A percentile compares a stretch with the other conserved stretches of the same genome.
phyloP scores from a whole-genome alignment of 1,140 invertebrate genomes.

The Brachionus koreanus region DNA sequence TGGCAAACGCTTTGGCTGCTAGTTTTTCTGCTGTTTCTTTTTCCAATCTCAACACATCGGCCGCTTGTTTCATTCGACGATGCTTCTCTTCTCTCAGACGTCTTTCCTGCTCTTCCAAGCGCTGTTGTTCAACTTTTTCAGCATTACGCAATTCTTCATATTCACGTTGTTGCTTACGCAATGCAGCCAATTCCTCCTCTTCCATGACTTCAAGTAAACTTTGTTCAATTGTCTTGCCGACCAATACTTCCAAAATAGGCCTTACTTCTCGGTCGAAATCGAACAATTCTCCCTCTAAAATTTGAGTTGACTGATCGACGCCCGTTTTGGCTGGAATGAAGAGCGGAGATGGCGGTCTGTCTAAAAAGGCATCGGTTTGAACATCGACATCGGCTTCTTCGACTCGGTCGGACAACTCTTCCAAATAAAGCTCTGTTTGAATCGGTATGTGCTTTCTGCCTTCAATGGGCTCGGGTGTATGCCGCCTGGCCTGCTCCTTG shows the following conservation, averaged over 20 bases:
- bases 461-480: conserved; percentile 62
- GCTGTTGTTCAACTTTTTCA: conserved; percentile 71
- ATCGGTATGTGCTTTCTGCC: conserved; percentile 75
- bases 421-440: conserved; percentile 80
- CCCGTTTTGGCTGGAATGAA: conserved; percentile 74
- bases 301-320: conserved; percentile 75
- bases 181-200: conserved; percentile 64
- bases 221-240: conserved; percentile 80
- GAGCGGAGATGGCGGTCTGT: conserved; percentile 69
- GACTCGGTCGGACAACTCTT: conserved; percentile 66
- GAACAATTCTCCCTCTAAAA: conserved; percentile 72
- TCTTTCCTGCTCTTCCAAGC: conserved; percentile 70
- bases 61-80: conserved; percentile 59
- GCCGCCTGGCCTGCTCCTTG: conserved; percentile 54
- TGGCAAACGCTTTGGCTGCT: conserved; percentile 73
- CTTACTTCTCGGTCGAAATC: conserved; percentile 83
- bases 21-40: conserved; percentile 72
- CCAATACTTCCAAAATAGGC: conserved; percentile 77
- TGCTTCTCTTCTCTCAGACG: conserved; percentile 51
- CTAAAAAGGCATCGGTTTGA: conserved; percentile 79
- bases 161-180: conserved; percentile 72
- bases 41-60: conserved; percentile 64
- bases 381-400: conserved; percentile 69
- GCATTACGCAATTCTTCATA: conserved; percentile 69
- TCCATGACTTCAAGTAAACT: conserved; percentile 70